Percentiles rank a stretch among this genome's conserved stretches.
Evolutionary conservation across 2,797 vertebrate species (phyloP).

Genomic region (Coranthus polyacanthus): DNA sequence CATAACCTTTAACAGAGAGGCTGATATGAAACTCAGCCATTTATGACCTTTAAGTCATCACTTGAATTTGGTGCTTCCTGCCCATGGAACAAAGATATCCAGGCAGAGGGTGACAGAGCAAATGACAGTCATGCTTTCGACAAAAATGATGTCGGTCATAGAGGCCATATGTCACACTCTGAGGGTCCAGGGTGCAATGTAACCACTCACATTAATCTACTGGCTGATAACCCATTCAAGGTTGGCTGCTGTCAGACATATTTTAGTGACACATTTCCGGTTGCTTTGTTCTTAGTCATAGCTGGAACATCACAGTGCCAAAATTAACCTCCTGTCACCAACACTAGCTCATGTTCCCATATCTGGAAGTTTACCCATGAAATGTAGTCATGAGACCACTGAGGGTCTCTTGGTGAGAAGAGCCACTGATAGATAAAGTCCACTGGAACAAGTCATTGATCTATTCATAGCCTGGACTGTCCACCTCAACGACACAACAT

Average conservation of each 20-base stretch:
- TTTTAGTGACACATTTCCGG: constrained; percentile 48
- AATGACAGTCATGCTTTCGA: constrained; percentile 36
- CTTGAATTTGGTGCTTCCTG: constrained; percentile 55
- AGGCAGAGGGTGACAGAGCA: constrained; percentile 29
- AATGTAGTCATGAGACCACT: constrained; percentile 27
- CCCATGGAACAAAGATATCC: constrained; percentile 46
- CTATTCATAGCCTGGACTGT: constrained; percentile 50
- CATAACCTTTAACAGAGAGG: constrained; percentile 46
- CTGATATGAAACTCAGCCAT: constrained; percentile 43
- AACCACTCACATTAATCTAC: constrained; percentile 48
- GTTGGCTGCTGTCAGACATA: constrained; percentile 32
- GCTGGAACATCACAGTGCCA: background rate
- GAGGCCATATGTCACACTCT: constrained; percentile 47
- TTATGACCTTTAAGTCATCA: constrained; percentile 62
- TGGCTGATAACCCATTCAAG: constrained; percentile 43
- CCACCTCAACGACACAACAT: background rate
- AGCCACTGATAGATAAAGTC: constrained; percentile 33
- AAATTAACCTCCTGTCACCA: constrained; percentile 47
- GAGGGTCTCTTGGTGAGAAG: constrained; percentile 22
- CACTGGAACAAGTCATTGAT: constrained; percentile 22
- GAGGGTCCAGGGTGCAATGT: constrained; percentile 14
- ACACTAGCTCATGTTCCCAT: constrained; percentile 31
- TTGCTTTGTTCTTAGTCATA: constrained; percentile 14
- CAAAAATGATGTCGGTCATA: constrained; percentile 31
- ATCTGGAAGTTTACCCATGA: constrained; percentile 43